phyloP scores from a whole-genome alignment of 2,797 vertebrate species.

The Alfaro cultratus region DNA sequence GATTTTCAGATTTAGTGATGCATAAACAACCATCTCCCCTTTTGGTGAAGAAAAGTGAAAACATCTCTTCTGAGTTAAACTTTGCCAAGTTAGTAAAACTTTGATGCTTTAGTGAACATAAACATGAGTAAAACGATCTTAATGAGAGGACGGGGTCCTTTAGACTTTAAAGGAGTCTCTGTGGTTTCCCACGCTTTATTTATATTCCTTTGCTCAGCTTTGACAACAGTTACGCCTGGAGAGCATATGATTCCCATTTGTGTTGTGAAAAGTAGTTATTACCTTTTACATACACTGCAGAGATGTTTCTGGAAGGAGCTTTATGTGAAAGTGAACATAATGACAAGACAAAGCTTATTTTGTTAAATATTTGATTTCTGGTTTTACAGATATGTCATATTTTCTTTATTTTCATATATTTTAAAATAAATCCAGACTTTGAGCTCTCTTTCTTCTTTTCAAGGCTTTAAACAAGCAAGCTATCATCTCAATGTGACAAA shows the following conservation, averaged over 20 bases:
- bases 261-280: conserved; percentile 53
- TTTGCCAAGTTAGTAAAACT: conserved; percentile 3
- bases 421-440: conserved; percentile 17
- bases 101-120: background rate
- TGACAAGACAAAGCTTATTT: conserved; percentile 52
- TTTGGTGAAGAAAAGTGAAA: background rate
- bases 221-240: conserved; percentile 31
- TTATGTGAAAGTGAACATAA: conserved; percentile 47
- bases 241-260: conserved; percentile 55
- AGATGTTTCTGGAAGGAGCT: conserved; percentile 29
- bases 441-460: conserved; percentile 21
- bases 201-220: conserved; percentile 30
- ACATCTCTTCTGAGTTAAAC: background rate
- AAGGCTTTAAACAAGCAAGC: conserved; percentile 12
- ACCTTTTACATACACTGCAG: conserved; percentile 33
- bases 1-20: background rate
- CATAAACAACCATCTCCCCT: background rate
- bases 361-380: conserved; percentile 32
- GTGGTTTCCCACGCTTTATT: conserved; percentile 3
- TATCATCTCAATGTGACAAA: background rate
- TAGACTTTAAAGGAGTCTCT: conserved; percentile 15
- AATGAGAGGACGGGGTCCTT: background rate
- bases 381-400: conserved; percentile 45
- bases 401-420: conserved; percentile 4
- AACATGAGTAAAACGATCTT: background rate